A percentile compares a stretch with the other conserved stretches of the same genome.
Evolutionary conservation across 2,797 vertebrate genomes (phyloP).

Genomic region (Microhierax caerulescens): DNA sequence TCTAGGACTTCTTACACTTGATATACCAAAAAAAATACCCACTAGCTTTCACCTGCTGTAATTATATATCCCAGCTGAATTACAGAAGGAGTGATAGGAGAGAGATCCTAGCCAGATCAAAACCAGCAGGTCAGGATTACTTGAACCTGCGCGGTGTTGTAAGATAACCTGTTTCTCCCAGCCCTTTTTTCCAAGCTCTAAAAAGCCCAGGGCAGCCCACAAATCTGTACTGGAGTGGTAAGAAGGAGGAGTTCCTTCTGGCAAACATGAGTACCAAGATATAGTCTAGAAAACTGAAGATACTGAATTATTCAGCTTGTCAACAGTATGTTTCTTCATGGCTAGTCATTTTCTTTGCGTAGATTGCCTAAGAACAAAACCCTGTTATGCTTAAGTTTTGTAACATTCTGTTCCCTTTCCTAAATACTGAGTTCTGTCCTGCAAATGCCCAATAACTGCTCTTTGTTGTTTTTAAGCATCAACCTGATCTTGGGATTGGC

Average conservation of each 20-base stretch:
- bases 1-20: background rate
- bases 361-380: background rate
- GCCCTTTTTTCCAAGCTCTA: background rate
- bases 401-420: background rate
- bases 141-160: background rate
- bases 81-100: background rate
- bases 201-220: background rate
- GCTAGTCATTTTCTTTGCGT: background rate
- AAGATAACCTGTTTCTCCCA: background rate
- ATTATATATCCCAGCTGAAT: background rate
- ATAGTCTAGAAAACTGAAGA: background rate
- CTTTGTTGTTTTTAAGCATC: slow-evolving; percentile 82
- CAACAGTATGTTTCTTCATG: background rate
- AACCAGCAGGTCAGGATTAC: background rate
- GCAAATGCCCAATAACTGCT: background rate
- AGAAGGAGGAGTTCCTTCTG: background rate
- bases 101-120: background rate
- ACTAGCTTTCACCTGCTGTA: background rate
- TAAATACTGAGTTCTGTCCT: background rate
- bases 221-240: background rate
- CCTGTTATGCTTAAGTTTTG: background rate
- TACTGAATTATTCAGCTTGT: background rate
- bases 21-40: background rate
- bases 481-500: slow-evolving; percentile 93
- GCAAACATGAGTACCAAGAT: background rate